phyloP scores from a whole-genome alignment of 2,888 invertebrate species.

The Epiblema foenella region DNA sequence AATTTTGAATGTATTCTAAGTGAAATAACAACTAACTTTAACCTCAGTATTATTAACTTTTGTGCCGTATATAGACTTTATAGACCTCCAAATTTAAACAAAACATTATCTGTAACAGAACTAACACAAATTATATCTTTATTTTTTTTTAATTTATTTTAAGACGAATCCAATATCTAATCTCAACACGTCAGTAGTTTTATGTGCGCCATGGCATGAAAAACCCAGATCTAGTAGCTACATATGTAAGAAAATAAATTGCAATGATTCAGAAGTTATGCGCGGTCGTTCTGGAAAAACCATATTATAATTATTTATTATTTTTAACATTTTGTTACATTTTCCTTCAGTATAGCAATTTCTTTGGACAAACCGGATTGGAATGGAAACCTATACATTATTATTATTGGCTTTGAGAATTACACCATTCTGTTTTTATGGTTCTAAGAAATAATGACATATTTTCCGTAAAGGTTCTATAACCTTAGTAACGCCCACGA shows the following conservation, averaged over 20 bases:
- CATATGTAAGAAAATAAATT: too few relatives aligned
- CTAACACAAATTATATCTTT: too few relatives aligned
- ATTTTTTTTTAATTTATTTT: too few relatives aligned
- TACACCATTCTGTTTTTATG: neutral
- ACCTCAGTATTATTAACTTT: too few relatives aligned
- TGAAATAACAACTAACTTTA: too few relatives aligned
- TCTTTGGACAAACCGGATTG: slow-evolving; percentile 1
- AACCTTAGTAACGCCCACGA: neutral
- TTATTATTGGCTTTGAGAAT: slow-evolving; percentile 1
- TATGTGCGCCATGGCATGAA: neutral
- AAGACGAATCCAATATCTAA: neutral
- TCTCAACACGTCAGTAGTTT: neutral
- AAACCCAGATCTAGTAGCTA: neutral
- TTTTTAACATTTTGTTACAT: neutral
- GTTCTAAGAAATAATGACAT: neutral
- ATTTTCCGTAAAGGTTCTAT: neutral
- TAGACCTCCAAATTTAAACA: too few relatives aligned
- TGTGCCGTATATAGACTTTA: too few relatives aligned
- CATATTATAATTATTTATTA: too few relatives aligned
- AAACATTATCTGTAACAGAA: too few relatives aligned
- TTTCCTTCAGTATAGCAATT: neutral
- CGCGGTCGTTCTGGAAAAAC: too few relatives aligned
- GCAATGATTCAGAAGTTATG: too few relatives aligned
- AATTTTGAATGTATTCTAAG: too few relatives aligned
- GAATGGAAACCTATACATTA: neutral